These are phyloP conservation scores for Laspeyria flexula DNA, from an alignment of 2,888 invertebrate species.

Conservation along the genomic window DNA sequence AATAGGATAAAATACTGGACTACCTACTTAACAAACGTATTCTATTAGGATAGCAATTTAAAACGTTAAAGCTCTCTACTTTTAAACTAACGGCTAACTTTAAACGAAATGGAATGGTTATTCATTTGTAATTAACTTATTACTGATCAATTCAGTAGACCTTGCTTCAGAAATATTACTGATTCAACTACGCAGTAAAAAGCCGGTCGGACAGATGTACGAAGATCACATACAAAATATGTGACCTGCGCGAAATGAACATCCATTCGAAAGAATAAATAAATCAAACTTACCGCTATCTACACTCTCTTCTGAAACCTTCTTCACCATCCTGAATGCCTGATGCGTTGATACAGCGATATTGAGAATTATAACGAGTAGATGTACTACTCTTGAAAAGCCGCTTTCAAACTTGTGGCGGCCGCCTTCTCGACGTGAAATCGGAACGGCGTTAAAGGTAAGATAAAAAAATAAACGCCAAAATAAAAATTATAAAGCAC, in stretches of 20 bases:
- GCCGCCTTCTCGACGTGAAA: conserved; percentile 84
- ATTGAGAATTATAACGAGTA: conserved; percentile 76
- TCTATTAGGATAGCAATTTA: conserved; percentile 28
- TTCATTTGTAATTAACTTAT: conserved; percentile 20
- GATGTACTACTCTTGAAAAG: conserved; percentile 82
- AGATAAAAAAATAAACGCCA: conserved; percentile 69
- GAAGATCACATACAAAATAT: conserved; percentile 29
- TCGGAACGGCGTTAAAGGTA: conserved; percentile 77
- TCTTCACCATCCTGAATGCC: conserved; percentile 84
- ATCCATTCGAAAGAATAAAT: conserved; percentile 19
- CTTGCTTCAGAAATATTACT: conserved; percentile 24
- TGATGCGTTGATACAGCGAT: conserved; percentile 76
- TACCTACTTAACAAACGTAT: conserved; percentile 9
- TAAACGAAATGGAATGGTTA: conserved; percentile 5
- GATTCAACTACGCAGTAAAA: conserved; percentile 53
- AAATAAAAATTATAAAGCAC: conserved; percentile 76
- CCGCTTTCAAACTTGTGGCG: conserved; percentile 85
- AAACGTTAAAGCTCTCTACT: conserved; percentile 21
- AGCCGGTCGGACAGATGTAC: conserved; percentile 46
- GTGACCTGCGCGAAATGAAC: conserved; percentile 28
- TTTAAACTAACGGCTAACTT: conserved; percentile 2
- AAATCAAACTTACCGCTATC: conserved; percentile 79
- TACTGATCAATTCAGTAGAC: background rate
- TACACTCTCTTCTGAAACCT: conserved; percentile 85
- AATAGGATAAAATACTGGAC: conserved; percentile 13